Conservation (phyloP, 2,888 invertebrate genomes). For the Rhodophaea formosa region DNA sequence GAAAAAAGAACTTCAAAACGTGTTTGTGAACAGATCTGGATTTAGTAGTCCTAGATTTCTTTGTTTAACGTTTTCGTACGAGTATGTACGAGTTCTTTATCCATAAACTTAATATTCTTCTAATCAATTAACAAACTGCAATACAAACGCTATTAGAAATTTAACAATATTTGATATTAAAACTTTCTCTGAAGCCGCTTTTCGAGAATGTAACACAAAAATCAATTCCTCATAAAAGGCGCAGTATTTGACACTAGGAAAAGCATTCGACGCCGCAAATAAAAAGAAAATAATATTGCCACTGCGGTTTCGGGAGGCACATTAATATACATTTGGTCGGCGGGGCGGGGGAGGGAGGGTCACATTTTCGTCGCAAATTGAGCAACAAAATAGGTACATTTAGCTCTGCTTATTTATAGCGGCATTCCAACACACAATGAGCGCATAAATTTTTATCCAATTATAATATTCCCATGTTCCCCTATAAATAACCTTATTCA, state of each 20-base stretch:
- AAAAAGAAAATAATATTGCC: conserved; percentile 76
- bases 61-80: no score
- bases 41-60: no score
- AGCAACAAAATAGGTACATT: conserved; percentile 67
- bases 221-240: not conserved
- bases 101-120: no score
- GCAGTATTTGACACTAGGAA: conserved; percentile 68
- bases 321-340: conserved; percentile 75
- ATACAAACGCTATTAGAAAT: no score
- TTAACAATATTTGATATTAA: no score
- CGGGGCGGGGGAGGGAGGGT: conserved; percentile 42
- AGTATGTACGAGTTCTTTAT: no score
- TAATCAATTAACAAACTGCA: no score
- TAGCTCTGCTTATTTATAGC: conserved; percentile 28
- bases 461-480: conserved; percentile 19
- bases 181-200: no score
- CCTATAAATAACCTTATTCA: conserved; percentile 13
- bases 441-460: conserved; percentile 26
- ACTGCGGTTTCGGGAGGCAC: conserved; percentile 62
- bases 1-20: no score
- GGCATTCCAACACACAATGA: conserved; percentile 25
- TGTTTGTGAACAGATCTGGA: no score
- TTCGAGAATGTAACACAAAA: not conserved
- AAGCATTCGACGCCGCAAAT: conserved; percentile 65
- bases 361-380: conserved; percentile 66